Evolutionary conservation across 2,888 invertebrate genomes (phyloP).

Genomic region (Mythimna loreyi): DNA sequence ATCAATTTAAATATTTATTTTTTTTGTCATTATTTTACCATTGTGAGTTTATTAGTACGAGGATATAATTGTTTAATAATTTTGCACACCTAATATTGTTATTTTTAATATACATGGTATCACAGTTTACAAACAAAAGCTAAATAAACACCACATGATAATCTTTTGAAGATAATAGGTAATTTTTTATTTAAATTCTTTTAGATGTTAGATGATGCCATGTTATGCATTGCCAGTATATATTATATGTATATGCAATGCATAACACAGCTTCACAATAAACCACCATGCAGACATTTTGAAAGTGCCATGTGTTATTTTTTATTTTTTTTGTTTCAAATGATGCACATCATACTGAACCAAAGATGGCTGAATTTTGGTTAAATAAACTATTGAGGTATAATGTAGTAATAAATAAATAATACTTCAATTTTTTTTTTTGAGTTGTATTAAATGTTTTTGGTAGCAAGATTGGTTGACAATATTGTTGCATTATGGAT

Average conservation of each 20-base stretch:
- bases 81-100: background rate
- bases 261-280: no score
- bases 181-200: background rate
- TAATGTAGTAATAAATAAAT: background rate
- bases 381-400: background rate
- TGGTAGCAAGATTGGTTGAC: no score
- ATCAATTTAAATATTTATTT: background rate
- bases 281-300: background rate
- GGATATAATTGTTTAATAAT: background rate
- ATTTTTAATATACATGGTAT: slow-evolving; percentile 1
- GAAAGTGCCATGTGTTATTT: background rate
- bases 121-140: slow-evolving; percentile 17
- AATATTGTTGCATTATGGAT: no score
- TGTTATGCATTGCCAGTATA: background rate
- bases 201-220: background rate
- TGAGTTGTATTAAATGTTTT: background rate
- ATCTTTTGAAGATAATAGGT: background rate
- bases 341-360: background rate
- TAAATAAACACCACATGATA: slow-evolving; percentile 4
- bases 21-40: background rate
- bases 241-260: no score
- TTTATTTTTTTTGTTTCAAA: slow-evolving; percentile 10
- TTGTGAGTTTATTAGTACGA: background rate
- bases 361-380: background rate
- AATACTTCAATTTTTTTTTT: background rate